Percentiles rank a stretch among this genome's conserved stretches.
Evolutionary conservation across 2,888 invertebrate species (phyloP).

Genomic region (Auanema sp.): DNA sequence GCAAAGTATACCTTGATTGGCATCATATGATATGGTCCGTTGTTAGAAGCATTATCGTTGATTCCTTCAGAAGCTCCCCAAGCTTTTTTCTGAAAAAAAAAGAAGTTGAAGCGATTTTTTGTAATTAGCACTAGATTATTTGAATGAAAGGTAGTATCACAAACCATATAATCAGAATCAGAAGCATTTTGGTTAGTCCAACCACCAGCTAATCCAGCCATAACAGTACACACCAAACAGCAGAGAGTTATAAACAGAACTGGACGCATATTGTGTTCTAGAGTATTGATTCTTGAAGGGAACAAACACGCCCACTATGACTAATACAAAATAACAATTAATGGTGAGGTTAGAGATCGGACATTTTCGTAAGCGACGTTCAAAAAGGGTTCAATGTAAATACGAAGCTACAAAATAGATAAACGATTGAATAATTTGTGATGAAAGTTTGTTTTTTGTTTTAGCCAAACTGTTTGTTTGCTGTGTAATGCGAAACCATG

Average conservation of each 20-base stretch:
- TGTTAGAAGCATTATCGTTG: conserved; percentile 46
- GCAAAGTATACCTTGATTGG: conserved; percentile 37
- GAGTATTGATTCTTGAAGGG: too few species aligned
- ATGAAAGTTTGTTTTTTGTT: too few species aligned
- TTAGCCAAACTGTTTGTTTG: too few species aligned
- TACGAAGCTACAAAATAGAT: too few species aligned
- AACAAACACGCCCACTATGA: conserved; percentile 2
- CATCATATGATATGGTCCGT: conserved; percentile 40
- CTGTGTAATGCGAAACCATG: too few species aligned
- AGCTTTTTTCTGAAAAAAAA: conserved; percentile 28
- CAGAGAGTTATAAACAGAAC: too few species aligned
- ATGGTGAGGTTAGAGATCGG: too few species aligned
- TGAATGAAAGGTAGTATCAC: conserved; percentile 20
- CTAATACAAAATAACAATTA: background rate
- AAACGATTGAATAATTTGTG: too few species aligned
- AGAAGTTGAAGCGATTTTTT: background rate
- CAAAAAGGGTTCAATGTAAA: too few species aligned
- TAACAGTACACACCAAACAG: background rate
- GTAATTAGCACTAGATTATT: background rate
- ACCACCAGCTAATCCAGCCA: conserved; percentile 31
- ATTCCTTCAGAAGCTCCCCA: conserved; percentile 38
- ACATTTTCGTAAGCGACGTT: too few species aligned
- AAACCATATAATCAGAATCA: conserved; percentile 38
- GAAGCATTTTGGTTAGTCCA: conserved; percentile 36
- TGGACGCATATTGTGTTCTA: too few species aligned